A percentile compares a stretch with the other conserved stretches of the same genome.
phyloP scores from a whole-genome alignment of 2,888 invertebrate species.

The Flexamia atlantica region DNA sequence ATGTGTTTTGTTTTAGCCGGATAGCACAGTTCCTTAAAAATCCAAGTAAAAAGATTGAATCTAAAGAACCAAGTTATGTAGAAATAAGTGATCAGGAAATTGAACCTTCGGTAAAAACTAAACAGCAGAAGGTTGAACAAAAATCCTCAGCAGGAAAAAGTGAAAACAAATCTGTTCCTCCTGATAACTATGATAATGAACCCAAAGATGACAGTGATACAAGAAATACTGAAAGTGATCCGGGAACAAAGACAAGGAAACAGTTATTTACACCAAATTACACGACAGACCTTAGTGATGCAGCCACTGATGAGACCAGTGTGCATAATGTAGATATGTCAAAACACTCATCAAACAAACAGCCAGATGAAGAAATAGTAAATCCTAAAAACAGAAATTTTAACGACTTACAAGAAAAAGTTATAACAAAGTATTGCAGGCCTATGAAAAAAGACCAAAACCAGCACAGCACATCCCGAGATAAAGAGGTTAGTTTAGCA shows the following conservation, averaged over 20 bases:
- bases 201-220: conserved; percentile 5
- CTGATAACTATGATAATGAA: background rate
- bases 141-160: background rate
- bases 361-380: background rate
- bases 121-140: background rate
- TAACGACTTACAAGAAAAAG: background rate
- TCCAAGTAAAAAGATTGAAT: background rate
- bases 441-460: background rate
- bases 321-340: background rate
- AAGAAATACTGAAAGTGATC: background rate
- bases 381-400: background rate
- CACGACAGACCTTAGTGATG: conserved; percentile 17
- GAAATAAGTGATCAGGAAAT: background rate
- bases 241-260: conserved; percentile 7
- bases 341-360: background rate
- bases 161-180: background rate
- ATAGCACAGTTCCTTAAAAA: background rate
- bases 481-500: background rate
- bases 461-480: background rate
- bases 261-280: conserved; percentile 26
- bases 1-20: conserved; percentile 10
- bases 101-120: background rate
- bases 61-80: background rate
- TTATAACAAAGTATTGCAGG: background rate
- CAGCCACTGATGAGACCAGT: background rate